Conservation (phyloP, 2,888 invertebrate species). For the Dendrolimus houi region DNA sequence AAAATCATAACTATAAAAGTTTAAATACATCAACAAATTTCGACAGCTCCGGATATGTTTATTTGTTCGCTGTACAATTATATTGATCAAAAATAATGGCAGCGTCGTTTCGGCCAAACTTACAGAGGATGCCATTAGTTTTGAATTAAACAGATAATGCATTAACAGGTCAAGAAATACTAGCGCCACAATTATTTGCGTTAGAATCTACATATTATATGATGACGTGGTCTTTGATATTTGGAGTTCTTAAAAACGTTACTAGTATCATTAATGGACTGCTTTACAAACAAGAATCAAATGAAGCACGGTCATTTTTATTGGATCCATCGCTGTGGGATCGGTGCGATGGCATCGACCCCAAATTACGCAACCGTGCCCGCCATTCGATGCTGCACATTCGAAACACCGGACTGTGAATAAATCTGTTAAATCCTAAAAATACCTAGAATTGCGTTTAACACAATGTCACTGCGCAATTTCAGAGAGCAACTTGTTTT, state of each 20-base stretch:
- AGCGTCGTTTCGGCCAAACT: no score
- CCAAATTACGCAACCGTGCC: conserved; percentile 44
- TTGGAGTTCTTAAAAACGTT: background rate
- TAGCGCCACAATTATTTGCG: no score
- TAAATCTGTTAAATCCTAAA: background rate
- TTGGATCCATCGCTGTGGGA: conserved; percentile 33
- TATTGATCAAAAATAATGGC: no score
- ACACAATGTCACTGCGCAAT: background rate
- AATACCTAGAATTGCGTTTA: background rate
- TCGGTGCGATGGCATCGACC: conserved; percentile 47
- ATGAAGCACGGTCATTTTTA: conserved; percentile 31
- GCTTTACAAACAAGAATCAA: conserved; percentile 14
- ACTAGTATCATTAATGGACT: background rate
- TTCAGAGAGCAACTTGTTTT: background rate
- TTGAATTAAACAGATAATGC: no score
- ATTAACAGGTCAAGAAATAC: no score
- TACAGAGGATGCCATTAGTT: no score
- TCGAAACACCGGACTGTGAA: conserved; percentile 21
- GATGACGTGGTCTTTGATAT: no score
- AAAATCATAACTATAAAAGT: no score
- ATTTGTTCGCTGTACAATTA: no score
- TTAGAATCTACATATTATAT: no score
- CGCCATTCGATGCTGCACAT: conserved; percentile 32
- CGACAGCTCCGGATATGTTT: no score
- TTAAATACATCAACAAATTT: no score